Base-by-base conservation (phyloP, 2,113 vertebrate species). In the Prunella fulvescens region DNA sequence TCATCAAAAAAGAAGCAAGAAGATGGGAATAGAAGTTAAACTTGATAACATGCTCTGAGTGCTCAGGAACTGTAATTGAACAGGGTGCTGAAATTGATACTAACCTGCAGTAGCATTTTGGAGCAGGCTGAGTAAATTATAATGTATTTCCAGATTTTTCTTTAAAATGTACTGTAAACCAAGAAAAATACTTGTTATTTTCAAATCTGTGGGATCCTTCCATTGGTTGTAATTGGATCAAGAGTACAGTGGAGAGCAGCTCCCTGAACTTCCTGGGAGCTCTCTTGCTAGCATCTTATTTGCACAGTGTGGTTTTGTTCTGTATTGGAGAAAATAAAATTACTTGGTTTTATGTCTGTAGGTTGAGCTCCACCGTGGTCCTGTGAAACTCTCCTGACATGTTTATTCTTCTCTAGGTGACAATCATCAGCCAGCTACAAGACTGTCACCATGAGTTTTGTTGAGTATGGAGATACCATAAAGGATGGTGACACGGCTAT, bases 401-500 rank as follows among this genome's bases (percentile, higher is more conserved):
- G 5, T 44, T 93, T 91, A 11, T 65, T 80, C n/a, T 92, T 53
- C 69, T 60, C 47, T 84, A 96, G 95, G 92, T 64, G 54, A 61
- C 79, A 81, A 6, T 39, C 54, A 44, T n/a, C 83, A 79, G 53
- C 76, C 86, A 50, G 0, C 58, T 33, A 12, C 71, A 72, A 76
- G 77, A 65, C 54, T 69, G 33, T 45, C 82, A 87, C 61, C 71
- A 99, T 99, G 99, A 99, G 99, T 97, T 99, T 99, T 93, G 98
- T 98, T 90, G 98, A 99, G 48, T 99, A 99, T 57, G 98, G 98
- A 2, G 98, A 99, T 66, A 80, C 96, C 0, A 98, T 99, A 79
- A 98, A 98, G 95, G 99, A 99, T 16, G 99, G 99, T 4, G 99
- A 99, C 86, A 98, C 99, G 1, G 99, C 98, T 89, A 98, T 99